Evolutionary conservation across 2,113 vertebrate genomes (phyloP), one percentile per base, ranked within the genome.

Genomic region (Pachyramphus minor): DNA sequence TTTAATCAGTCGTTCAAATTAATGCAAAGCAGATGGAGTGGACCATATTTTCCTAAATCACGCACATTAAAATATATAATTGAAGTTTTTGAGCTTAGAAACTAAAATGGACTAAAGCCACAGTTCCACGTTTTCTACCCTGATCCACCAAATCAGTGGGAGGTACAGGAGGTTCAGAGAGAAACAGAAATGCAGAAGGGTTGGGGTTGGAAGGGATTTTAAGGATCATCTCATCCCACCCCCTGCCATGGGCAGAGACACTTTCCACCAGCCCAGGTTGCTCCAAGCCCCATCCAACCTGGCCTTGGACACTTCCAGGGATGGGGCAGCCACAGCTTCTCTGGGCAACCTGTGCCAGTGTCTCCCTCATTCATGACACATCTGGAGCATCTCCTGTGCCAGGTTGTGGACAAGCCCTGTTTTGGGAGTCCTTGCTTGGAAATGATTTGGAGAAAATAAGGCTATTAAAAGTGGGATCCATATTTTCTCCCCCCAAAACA

Each of bases 1-100:
- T 93, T 96, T 92, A 96, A 96, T 93, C 93, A 96, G 83, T 84
- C 91, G 93, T 64, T 93, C 91, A 96, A 92, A 96, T 96, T 81
- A 91, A 96, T 91, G 90, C 95, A 87, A 95, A 94, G 86, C 95
- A 96, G 96, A 96, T 96, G 95, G 96, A 91, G 59, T 7, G 84
- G 96, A 60, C 90, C 88, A 74, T 87, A 88, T 93, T 96, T 94
- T 44, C 88, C 91, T 81, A 94, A 96, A 96, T 96, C 73, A 93
- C 39, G 47, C 62, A 42, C 64, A 91, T 72, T 89, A 63, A 88
- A 95, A 91, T 50, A 78, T 2, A 35, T n/a, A 59, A 67, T 53
- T 33, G 74, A 82, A 84, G 72, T n/a, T 94, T 90, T 35, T 11
- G 68, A 85, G 84, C 79, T 47, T 82, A 68, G 50, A 91, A 58